A percentile compares a stretch with the other conserved stretches of the same genome.
Evolutionary conservation across 2,888 invertebrate species (phyloP).

Genomic region (Acrocyrtus sp.): DNA sequence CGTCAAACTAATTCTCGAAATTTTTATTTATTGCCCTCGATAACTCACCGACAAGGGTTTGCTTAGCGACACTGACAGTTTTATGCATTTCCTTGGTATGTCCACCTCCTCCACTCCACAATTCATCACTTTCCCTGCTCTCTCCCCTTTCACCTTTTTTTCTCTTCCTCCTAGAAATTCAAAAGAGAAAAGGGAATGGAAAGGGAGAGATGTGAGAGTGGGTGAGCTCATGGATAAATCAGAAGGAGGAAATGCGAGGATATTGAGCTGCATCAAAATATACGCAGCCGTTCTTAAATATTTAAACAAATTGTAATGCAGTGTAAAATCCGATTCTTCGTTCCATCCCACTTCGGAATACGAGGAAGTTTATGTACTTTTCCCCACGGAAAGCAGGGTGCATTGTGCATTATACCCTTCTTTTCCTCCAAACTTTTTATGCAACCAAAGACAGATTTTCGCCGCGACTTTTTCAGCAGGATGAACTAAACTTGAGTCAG

Average conservation of each 20-base stretch:
- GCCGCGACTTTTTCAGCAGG: background rate
- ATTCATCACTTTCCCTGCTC: background rate
- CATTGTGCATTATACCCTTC: background rate
- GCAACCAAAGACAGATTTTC: background rate
- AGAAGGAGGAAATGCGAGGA: background rate
- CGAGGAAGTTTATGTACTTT: background rate
- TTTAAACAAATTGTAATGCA: background rate
- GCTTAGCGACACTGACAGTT: background rate
- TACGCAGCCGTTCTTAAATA: background rate
- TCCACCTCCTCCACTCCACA: background rate
- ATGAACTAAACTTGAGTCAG: background rate
- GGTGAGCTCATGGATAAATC: background rate
- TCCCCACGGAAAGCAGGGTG: background rate
- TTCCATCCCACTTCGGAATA: background rate
- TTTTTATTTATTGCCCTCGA: background rate
- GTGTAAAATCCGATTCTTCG: no score
- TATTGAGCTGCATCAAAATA: background rate
- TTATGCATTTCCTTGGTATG: background rate
- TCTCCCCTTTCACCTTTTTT: background rate
- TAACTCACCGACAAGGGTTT: background rate
- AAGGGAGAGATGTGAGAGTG: background rate
- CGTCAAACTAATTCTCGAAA: no score
- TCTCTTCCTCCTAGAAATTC: background rate
- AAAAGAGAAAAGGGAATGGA: background rate
- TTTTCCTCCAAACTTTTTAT: background rate